phyloP scores from a whole-genome alignment of 2,888 invertebrate species.

The Beris morrisii region DNA sequence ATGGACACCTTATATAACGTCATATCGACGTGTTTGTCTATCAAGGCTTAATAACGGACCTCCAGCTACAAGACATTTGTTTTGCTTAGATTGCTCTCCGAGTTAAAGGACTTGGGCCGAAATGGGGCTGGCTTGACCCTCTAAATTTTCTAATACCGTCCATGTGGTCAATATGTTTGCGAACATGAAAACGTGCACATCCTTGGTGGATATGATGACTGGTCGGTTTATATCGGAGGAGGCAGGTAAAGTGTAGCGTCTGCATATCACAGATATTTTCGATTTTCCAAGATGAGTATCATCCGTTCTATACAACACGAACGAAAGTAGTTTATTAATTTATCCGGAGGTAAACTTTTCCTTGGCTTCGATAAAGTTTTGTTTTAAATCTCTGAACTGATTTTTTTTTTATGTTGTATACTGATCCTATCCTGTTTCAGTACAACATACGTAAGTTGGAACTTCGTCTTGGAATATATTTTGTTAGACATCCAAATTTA shows the following conservation, averaged over 20 bases:
- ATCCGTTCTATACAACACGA: background rate
- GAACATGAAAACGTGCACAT: too few relatives aligned
- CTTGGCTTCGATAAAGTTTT: conserved; percentile 33
- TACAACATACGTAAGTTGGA: background rate
- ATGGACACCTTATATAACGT: too few relatives aligned
- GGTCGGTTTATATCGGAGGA: too few relatives aligned
- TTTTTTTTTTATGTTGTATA: conserved; percentile 6
- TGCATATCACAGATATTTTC: too few relatives aligned
- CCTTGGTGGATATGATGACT: too few relatives aligned
- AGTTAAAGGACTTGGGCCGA: background rate
- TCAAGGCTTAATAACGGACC: background rate
- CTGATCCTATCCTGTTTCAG: conserved; percentile 9
- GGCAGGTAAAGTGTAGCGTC: too few relatives aligned
- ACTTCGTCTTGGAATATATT: background rate
- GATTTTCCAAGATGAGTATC: too few relatives aligned
- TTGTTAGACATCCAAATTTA: too few relatives aligned
- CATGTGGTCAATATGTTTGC: conserved; percentile 10
- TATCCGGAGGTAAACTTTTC: conserved; percentile 32
- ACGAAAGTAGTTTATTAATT: conserved; percentile 29
- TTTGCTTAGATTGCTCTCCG: conserved; percentile 9
- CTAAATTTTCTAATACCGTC: conserved; percentile 2
- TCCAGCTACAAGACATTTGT: conserved; percentile 6
- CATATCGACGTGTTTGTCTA: background rate
- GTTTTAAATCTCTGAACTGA: background rate
- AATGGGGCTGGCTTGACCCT: background rate